A percentile compares a stretch with the other conserved stretches of the same genome.
Conservation (phyloP, 2,113 vertebrate species). For the Dipodomys spectabilis region DNA sequence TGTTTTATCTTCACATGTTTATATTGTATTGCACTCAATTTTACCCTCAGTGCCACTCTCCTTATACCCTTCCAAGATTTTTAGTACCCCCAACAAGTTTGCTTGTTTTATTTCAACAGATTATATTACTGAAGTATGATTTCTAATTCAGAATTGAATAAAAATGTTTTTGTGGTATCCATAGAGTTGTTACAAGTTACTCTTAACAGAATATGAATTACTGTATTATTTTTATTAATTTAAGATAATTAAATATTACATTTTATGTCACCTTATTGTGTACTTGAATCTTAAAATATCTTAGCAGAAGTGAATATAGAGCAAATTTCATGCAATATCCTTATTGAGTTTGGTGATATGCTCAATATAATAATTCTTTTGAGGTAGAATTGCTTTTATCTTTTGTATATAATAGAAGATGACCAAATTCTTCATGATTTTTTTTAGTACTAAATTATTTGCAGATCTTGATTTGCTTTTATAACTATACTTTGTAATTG, state of each 20-base stretch:
- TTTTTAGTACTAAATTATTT: constrained; percentile 21
- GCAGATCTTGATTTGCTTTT: not conserved
- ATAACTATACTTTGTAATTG: not conserved
- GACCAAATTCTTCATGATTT: not conserved
- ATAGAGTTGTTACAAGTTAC: not conserved
- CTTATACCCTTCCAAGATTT: no score
- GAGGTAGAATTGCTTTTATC: constrained; percentile 19
- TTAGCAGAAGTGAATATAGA: not conserved
- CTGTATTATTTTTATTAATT: not conserved
- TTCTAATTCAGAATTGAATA: constrained; percentile 42
- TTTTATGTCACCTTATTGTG: constrained; percentile 19
- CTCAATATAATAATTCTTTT: not conserved
- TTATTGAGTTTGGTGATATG: not conserved
- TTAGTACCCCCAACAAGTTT: no score
- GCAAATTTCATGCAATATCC: not conserved
- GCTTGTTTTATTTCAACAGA: no score
- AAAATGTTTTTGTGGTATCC: constrained; percentile 32
- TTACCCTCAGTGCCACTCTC: no score
- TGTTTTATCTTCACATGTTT: no score
- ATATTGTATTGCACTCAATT: no score
- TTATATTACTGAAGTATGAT: constrained; percentile 16
- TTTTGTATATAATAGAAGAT: not conserved
- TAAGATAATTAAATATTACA: constrained; percentile 27
- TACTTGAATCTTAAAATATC: constrained; percentile 55
- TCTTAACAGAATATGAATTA: constrained; percentile 4